These are phyloP conservation scores for Platycheirus albimanus DNA, from an alignment of 2,888 invertebrate genomes.

Conservation along the genomic window DNA sequence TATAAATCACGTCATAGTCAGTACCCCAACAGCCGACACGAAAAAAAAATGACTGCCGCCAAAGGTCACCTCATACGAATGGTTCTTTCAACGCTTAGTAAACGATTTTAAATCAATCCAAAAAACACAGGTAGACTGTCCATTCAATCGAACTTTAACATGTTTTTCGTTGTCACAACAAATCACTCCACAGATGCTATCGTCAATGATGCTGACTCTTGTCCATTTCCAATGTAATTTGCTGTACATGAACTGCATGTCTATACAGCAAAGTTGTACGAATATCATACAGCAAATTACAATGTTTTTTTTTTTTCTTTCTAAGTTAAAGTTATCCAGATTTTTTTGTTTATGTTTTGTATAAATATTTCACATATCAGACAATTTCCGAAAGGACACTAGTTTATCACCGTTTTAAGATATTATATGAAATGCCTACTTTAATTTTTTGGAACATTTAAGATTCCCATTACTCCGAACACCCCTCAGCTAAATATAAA, in stretches of 20 bases:
- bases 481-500: too few species aligned
- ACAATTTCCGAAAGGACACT: too few species aligned
- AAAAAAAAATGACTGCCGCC: constrained; percentile 54
- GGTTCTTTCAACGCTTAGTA: constrained; percentile 54
- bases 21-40: constrained; percentile 11
- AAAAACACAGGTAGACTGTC: constrained; percentile 53
- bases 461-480: too few species aligned
- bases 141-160: constrained; percentile 63
- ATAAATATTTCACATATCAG: too few species aligned
- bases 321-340: not conserved
- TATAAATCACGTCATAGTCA: constrained; percentile 61
- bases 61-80: constrained; percentile 65
- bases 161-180: constrained; percentile 67
- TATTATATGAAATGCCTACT: too few species aligned
- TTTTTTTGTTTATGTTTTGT: not conserved
- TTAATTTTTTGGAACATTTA: too few species aligned
- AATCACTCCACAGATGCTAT: constrained; percentile 63
- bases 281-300: not conserved
- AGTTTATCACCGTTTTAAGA: too few species aligned
- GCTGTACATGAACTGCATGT: constrained; percentile 43
- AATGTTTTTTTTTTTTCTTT: not conserved
- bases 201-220: constrained; percentile 50
- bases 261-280: not conserved
- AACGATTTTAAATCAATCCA: constrained; percentile 70
- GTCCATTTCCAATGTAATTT: constrained; percentile 37